Evolutionary conservation across 1,140 invertebrate genomes (phyloP).

Genomic region (Drosophila pectinifera): DNA sequence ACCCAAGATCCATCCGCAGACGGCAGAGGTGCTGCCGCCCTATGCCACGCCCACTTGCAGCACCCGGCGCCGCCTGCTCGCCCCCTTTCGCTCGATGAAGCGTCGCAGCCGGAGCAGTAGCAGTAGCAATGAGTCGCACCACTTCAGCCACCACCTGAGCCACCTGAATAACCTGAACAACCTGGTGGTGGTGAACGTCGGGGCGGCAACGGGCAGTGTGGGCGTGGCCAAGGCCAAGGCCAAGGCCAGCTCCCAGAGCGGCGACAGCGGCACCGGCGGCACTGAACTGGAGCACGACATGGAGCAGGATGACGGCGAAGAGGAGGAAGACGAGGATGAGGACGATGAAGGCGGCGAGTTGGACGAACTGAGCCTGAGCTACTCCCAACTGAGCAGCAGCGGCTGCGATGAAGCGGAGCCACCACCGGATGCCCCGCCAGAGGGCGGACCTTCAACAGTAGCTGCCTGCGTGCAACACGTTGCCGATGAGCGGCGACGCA

Average conservation of each 20-base stretch:
- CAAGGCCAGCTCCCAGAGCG: conserved; percentile 77
- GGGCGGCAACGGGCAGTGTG: conserved; percentile 23
- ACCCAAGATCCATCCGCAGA: conserved; percentile 62
- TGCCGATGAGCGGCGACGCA: conserved; percentile 53
- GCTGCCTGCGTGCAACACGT: conserved; percentile 47
- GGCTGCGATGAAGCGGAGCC: conserved; percentile 69
- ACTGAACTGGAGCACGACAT: conserved; percentile 79
- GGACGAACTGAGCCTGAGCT: conserved; percentile 74
- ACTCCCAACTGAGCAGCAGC: conserved; percentile 79
- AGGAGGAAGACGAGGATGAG: conserved; percentile 49
- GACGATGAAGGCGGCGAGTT: conserved; percentile 61
- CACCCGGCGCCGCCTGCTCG: conserved; percentile 72
- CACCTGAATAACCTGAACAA: conserved; percentile 30
- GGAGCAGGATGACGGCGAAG: conserved; percentile 64
- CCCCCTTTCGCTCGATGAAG: conserved; percentile 78
- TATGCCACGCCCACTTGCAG: conserved; percentile 73
- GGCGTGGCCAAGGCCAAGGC: conserved; percentile 23
- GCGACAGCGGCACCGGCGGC: conserved; percentile 80
- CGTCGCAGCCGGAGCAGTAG: conserved; percentile 83
- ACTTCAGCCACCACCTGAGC: conserved; percentile 53
- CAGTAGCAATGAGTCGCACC: conserved; percentile 79
- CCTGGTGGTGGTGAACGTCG: conserved; percentile 56
- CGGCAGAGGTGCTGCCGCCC: conserved; percentile 50
- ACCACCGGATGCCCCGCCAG: conserved; percentile 2
- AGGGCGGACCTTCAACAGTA: conserved; percentile 1